Percentiles rank a stretch among this genome's conserved stretches.
Conservation (phyloP, 2,113 vertebrate genomes). For the Corvus hawaiiensis region DNA sequence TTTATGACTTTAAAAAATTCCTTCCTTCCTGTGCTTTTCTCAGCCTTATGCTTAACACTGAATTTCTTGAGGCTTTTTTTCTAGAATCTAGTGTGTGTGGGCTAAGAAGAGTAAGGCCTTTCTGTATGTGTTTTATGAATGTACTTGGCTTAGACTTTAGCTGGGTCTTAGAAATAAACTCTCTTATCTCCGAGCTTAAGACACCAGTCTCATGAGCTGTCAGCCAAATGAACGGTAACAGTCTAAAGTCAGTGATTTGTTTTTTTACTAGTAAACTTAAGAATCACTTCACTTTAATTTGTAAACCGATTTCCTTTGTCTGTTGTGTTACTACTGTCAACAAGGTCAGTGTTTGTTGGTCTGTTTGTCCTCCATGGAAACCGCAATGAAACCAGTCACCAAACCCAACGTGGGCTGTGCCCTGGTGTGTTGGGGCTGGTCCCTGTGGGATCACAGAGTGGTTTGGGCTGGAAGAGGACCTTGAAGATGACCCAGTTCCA, state of each 20-base stretch:
- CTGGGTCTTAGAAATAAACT: not conserved
- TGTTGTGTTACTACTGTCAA: not conserved
- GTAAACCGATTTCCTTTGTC: not conserved
- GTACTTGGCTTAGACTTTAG: not conserved
- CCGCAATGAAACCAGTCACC: not conserved
- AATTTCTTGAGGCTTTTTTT: not conserved
- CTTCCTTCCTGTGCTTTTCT: conserved; percentile 23
- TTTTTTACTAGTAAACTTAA: not conserved
- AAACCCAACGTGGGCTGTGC: not conserved
- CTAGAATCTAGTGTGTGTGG: not conserved
- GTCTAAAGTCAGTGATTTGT: not conserved
- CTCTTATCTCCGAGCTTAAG: not conserved
- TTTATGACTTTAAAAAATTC: not conserved
- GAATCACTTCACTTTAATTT: not conserved
- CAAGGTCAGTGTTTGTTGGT: not conserved
- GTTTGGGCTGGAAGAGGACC: not conserved
- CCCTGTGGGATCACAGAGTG: not conserved
- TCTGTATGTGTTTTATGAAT: not conserved
- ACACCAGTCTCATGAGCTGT: not conserved
- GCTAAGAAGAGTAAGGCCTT: not conserved
- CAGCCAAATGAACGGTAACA: not conserved
- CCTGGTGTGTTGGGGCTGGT: not conserved
- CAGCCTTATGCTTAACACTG: not conserved
- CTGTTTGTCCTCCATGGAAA: conserved; percentile 6
- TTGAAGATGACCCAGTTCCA: not conserved